These are phyloP conservation scores for Halichoerus grypus DNA, from an alignment of 2,113 vertebrate species.

Conservation along the genomic window DNA sequence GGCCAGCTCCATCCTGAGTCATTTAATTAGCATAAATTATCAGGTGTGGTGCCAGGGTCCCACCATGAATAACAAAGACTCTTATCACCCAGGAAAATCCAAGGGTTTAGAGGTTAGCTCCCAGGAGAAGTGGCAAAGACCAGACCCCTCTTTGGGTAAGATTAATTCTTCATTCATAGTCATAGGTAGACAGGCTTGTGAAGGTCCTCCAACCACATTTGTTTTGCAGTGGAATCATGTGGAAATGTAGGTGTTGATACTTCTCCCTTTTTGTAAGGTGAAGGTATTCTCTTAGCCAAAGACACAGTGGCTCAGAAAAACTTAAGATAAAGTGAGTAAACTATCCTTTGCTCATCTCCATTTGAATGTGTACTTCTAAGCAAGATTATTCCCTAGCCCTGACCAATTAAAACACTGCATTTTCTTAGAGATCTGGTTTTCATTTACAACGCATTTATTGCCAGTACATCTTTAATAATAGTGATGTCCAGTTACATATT, in stretches of 20 bases:
- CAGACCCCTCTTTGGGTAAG: not conserved
- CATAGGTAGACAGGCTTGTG: not conserved
- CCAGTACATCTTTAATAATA: not conserved
- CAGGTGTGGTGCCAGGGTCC: not conserved
- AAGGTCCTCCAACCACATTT: not conserved
- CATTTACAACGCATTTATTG: not conserved
- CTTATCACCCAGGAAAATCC: not conserved
- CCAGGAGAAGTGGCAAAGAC: not conserved
- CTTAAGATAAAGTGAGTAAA: not conserved
- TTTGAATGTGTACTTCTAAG: not conserved
- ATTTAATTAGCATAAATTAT: not conserved
- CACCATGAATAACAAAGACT: not conserved
- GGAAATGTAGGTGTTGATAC: not conserved
- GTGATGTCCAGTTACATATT: not conserved
- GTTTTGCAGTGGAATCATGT: not conserved
- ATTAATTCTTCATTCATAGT: not conserved
- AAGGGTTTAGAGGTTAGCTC: not conserved
- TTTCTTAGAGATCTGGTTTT: not conserved
- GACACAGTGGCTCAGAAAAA: not conserved
- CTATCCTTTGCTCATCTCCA: not conserved
- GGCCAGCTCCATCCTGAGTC: not conserved
- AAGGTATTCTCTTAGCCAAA: not conserved
- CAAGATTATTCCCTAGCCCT: not conserved
- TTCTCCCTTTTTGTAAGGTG: not conserved
- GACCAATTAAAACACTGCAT: not conserved